Evolutionary conservation across 2,888 invertebrate genomes (phyloP), one percentile per base, ranked within the genome.

Genomic region (Cacoxenus indagator): DNA sequence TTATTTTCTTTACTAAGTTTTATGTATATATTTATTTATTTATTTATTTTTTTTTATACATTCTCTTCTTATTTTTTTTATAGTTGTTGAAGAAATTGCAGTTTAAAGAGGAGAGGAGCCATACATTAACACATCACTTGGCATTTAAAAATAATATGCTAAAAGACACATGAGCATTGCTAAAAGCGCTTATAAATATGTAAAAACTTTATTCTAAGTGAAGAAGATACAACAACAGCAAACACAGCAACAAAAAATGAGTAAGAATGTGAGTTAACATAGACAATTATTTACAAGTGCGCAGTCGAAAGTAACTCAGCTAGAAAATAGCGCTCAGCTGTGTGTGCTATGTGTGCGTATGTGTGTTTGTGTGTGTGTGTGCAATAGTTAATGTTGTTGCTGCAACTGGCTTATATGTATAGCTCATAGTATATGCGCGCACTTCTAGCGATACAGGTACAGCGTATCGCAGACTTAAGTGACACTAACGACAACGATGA

Each of bases 251-350:
- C 4, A 55, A 27, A 19, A 27, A 55, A 55, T 55, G 55, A n/a
- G 4, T 11, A 27, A 27, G 24, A 43, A 11, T 76, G 75, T 74
- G 77, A 75, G 73, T 80, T 81, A 77, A 81, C 83, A 84, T 84
- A 78, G 77, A 80, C 79, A 82, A 84, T 80, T 80, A 80, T 80
- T 81, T 82, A 72, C 72, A 80, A 82, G 82, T 80, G 84, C 82
- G 70, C 75, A 81, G 77, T 37, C 61, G 45, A 62, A 62, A 62
- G 61, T 65, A 65, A 65, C 51, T 51, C 65, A 65, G 65, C 65
- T 65, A 55, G 55, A 65, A 65, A 54, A 55, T 65, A 65, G 37
- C 37, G 54, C 65, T 29, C 55, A 43, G 37, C 54, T 37, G 37
- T 26, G 27, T 37, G 8, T 45, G 22, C 43, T 24, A 24, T 22